phyloP scores from a whole-genome alignment of 92 coral and sea anemone species.

The Parazoanthus swiftii region DNA sequence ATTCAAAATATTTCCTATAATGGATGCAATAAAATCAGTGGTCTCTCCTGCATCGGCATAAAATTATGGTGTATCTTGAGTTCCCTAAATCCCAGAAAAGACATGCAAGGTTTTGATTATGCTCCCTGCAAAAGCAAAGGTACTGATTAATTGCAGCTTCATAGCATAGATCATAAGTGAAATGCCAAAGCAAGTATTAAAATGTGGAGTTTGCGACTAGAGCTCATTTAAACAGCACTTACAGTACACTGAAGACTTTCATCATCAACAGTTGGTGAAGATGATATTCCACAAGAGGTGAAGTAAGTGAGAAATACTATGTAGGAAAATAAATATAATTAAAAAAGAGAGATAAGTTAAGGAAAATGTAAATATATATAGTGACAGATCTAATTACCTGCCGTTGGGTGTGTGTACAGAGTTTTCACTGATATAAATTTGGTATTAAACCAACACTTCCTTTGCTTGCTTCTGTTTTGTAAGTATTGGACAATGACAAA shows the following conservation, averaged over 20 bases:
- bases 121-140: too few relatives aligned
- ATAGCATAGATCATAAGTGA: background rate
- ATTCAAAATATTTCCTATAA: too few relatives aligned
- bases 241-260: conserved; percentile 18
- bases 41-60: too few relatives aligned
- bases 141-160: background rate
- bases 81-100: background rate
- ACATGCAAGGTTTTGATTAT: background rate
- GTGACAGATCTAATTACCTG: background rate
- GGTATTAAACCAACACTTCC: background rate
- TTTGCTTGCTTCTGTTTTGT: background rate
- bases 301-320: conserved; percentile 1
- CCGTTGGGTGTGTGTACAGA: background rate
- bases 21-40: too few relatives aligned
- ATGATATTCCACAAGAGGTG: background rate
- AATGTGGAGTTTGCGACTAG: background rate
- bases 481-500: background rate
- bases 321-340: background rate
- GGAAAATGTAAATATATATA: too few relatives aligned
- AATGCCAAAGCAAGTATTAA: background rate
- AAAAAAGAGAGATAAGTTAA: too few relatives aligned
- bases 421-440: too few relatives aligned
- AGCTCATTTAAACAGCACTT: background rate
- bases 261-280: conserved; percentile 3
- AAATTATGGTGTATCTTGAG: too few relatives aligned